Base-by-base conservation (phyloP, 2,113 vertebrate genomes). In the Cottus gobio region DNA sequence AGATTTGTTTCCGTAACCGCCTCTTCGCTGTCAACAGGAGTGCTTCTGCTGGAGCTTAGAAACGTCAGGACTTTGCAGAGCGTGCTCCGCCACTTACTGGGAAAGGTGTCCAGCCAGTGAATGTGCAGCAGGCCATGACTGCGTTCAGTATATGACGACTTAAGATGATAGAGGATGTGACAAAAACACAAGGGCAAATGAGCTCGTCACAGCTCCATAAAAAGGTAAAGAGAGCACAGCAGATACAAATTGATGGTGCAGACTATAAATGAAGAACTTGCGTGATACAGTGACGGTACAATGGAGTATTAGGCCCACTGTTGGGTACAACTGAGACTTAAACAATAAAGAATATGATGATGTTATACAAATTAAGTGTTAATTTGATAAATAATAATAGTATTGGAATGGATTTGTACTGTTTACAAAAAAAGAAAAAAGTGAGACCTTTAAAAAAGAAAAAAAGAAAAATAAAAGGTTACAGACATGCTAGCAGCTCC, bases 1-100 rank as follows among this genome's bases (percentile, higher is more conserved):
- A 80, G 63, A 74, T 84, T 80, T 2, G 83, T 91, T 90, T 92
- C 69, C 71, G 85, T 79, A 82, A 60, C 80, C 18, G 2, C 36
- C 70, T 65, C 50, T 78, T 79, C 30, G 44, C 66, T 76, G 86
- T 77, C 87, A 81, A 75, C 60, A 57, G 18, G 7, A 75, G 57
- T 2, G 58, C 65, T 85, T 75, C 85, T 78, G 79, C 48, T 11
- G 5, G 65, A 83, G 60, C 66, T 79, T 57, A 76, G 71, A 79
- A 89, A 91, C 36, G 42, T 8, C 78, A 70, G 54, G 79, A 82
- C 44, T 48, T 18, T 65, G 67, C 70, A 8, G 34, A 34, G 30
- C 11, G 20, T 66, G 44, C 48, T 24, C 30, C 31, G 7, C 15
- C 52, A 68, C 71, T 72, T 80, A 78, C 48, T 75, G 57, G 6